Base-by-base conservation (phyloP, 2,888 invertebrate species). In the Cotesia congregata region DNA sequence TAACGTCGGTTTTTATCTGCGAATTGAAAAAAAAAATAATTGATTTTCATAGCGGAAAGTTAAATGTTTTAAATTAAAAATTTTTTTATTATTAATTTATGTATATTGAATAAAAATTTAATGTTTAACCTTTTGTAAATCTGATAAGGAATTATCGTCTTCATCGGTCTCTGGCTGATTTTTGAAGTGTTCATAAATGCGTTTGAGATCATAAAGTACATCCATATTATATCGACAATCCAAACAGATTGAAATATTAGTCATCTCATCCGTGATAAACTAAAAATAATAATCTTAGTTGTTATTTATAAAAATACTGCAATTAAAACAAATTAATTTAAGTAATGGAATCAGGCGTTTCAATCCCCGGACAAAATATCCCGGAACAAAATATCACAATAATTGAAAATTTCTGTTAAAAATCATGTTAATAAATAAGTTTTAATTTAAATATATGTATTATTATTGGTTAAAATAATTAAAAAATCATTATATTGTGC, bases 191-290 rank as follows among this genome's bases (percentile, higher is more conserved):
- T 84, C 76, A 60, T 82, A 85, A 40, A 88, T 60, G 40, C 70
- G 79, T 68, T 82, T 86, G 69, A 89, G 79, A 78, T 89, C 89
- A 7, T 78, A 80, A 39, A 89, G 81, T 20, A 89, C 80, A 73
- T 89, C 89, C 62, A 89, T 79, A 59, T 82, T 85, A 74, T 89
- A 89, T 40, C 88, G 85, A 75, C 89, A 89, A 5, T 79, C 71
- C 17, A 89, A 78, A 71, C 89, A 89, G 78, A 89, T 83, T 5
- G 83, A 78, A n/a, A 80, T 17, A 39, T 41, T 76, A 1, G 6
- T 20, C 3, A 62, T n/a, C 60, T 78, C 73, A 12, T 72, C 77
- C 4, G 76, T 74, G 38, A 79, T 60, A 5, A 67, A 65, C 78
- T 79, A 72, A 77, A 75, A 59, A 70, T 41, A 38, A 40, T 38